Evolutionary conservation across 2,797 vertebrate species (phyloP).

Genomic region (Brotula barbata): DNA sequence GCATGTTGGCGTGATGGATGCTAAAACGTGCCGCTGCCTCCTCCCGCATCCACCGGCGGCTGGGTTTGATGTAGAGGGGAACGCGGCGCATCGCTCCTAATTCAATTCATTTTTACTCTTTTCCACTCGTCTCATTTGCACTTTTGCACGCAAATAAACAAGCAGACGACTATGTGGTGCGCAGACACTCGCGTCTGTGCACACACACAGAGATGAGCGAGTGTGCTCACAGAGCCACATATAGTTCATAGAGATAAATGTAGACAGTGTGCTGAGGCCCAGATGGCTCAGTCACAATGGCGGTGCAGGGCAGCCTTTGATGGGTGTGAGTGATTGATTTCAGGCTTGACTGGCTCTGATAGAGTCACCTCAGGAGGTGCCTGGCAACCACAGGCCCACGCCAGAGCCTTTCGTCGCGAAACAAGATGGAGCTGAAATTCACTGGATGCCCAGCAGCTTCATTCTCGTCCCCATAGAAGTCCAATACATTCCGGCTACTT

Average conservation of each 20-base stretch:
- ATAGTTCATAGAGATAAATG: conserved; percentile 75
- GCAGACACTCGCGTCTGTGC: conserved; percentile 2
- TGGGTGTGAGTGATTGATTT: conserved; percentile 89
- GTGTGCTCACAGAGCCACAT: conserved; percentile 40
- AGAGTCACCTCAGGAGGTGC: conserved; percentile 85
- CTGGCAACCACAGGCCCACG: conserved; percentile 78
- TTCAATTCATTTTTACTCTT: conserved; percentile 6
- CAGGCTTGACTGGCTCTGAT: conserved; percentile 87
- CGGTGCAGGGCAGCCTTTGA: conserved; percentile 82
- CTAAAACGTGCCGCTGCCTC: conserved; percentile 40
- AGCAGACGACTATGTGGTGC: neutral
- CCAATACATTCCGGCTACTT: conserved; percentile 75
- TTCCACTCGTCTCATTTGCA: conserved; percentile 22
- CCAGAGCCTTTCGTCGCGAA: conserved; percentile 77
- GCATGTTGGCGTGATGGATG: conserved; percentile 52
- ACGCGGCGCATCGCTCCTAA: conserved; percentile 6
- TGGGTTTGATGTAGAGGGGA: conserved; percentile 21
- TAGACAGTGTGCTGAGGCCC: conserved; percentile 79
- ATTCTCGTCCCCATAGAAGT: conserved; percentile 73
- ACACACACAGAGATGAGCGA: conserved; percentile 30
- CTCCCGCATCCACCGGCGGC: conserved; percentile 37
- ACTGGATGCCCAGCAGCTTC: conserved; percentile 74
- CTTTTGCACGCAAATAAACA: conserved; percentile 8
- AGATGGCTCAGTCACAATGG: conserved; percentile 84
- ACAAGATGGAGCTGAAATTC: conserved; percentile 77